A percentile compares a stretch with the other conserved stretches of the same genome.
Evolutionary conservation across 2,113 vertebrate genomes (phyloP).

Genomic region (Tylochromis polylepis): DNA sequence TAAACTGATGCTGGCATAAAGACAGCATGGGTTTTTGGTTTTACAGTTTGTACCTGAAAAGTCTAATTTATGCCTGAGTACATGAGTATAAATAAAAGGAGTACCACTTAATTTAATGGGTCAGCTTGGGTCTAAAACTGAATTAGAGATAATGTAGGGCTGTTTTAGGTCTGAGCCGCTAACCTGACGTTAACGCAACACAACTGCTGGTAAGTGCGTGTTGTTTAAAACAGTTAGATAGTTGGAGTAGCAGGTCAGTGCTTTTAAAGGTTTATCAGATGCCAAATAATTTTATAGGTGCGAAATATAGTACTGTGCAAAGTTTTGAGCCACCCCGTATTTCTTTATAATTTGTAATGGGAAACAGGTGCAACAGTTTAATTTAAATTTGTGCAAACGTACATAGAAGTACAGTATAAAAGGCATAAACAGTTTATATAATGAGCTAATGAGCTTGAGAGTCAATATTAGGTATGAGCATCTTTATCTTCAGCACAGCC

Average conservation of each 20-base stretch:
- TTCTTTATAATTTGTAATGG: neutral
- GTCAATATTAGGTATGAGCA: neutral
- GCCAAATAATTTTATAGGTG: neutral
- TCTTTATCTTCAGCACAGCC: neutral
- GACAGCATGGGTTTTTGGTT: neutral
- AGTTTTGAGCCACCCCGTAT: neutral
- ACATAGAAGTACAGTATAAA: neutral
- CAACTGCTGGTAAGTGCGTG: neutral
- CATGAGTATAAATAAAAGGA: neutral
- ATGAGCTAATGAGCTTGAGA: neutral
- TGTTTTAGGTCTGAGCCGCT: neutral
- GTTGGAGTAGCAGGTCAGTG: neutral
- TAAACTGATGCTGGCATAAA: neutral
- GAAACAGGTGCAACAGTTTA: neutral
- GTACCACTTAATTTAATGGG: neutral
- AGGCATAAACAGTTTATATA: neutral
- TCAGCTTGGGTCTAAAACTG: neutral
- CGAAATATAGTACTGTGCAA: neutral
- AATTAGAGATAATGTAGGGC: neutral
- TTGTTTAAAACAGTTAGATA: neutral
- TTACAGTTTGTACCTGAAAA: neutral
- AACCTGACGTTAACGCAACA: neutral
- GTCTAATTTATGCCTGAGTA: neutral
- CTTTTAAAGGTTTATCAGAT: neutral
- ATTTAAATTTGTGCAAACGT: neutral